phyloP scores from a whole-genome alignment of 2,888 invertebrate genomes.

The Leptinotarsa haldemani region DNA sequence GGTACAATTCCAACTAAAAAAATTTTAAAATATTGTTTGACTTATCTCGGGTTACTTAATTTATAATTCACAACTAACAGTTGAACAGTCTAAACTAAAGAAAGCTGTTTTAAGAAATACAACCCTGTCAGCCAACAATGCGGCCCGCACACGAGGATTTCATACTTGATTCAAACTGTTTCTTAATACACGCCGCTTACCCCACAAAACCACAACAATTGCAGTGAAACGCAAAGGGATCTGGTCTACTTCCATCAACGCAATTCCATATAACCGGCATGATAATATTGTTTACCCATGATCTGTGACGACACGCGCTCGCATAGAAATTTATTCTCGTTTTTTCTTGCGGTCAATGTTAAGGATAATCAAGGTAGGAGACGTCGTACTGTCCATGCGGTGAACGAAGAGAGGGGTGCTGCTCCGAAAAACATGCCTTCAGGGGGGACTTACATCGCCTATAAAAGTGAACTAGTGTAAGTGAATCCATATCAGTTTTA shows the following conservation, averaged over 20 bases:
- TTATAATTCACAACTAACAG: too few relatives aligned
- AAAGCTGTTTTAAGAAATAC: not conserved
- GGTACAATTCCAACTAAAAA: too few relatives aligned
- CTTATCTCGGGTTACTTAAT: too few relatives aligned
- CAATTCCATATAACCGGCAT: conserved; percentile 51
- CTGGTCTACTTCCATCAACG: conserved; percentile 61
- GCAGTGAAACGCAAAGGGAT: conserved; percentile 51
- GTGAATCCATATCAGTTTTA: conserved; percentile 64
- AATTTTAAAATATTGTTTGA: too few relatives aligned
- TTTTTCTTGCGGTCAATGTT: conserved; percentile 60
- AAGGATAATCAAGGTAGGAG: conserved; percentile 41
- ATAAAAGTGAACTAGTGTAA: conserved; percentile 63
- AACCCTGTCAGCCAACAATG: not conserved
- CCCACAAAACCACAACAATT: conserved; percentile 34
- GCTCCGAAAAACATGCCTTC: conserved; percentile 28
- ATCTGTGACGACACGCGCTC: conserved; percentile 56
- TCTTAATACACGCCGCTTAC: conserved; percentile 25
- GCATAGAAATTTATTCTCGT: conserved; percentile 60
- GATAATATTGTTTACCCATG: conserved; percentile 45
- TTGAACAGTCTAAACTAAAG: not conserved
- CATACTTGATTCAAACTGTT: conserved; percentile 16
- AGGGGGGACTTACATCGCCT: conserved; percentile 44
- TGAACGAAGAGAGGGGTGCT: conserved; percentile 25
- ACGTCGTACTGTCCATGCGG: conserved; percentile 31
- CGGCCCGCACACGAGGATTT: conserved; percentile 9